A percentile compares a stretch with the other conserved stretches of the same genome.
Evolutionary conservation across 1,140 invertebrate genomes (phyloP).

Genomic region (Aradophagus sp.): DNA sequence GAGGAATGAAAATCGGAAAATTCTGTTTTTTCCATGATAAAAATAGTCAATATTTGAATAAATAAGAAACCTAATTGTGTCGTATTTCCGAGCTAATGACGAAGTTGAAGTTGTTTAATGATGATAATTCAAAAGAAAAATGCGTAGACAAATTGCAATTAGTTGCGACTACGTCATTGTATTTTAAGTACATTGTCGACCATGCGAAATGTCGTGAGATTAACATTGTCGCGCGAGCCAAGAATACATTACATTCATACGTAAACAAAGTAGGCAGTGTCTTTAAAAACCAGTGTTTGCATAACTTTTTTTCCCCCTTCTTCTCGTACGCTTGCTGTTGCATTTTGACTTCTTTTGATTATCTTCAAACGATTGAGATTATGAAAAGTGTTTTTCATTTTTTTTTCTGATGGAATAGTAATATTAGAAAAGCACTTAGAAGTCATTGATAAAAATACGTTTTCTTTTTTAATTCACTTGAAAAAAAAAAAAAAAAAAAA

Average conservation of each 20-base stretch:
- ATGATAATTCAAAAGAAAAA: slow-evolving; percentile 27
- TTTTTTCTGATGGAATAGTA: too few relatives aligned
- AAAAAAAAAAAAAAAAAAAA: too few relatives aligned
- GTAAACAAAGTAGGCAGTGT: slow-evolving; percentile 52
- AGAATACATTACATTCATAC: slow-evolving; percentile 52
- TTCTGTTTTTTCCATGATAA: too few relatives aligned
- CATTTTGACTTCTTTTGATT: slow-evolving; percentile 40
- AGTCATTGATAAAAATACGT: too few relatives aligned
- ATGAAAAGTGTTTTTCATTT: too few relatives aligned
- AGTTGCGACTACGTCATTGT: slow-evolving; percentile 47
- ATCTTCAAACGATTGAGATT: slow-evolving; percentile 26
- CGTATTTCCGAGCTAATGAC: slow-evolving; percentile 34
- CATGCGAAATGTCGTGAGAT: slow-evolving; percentile 52
- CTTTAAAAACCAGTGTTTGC: slow-evolving; percentile 41
- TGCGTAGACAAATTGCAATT: slow-evolving; percentile 43
- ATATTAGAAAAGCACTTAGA: too few relatives aligned
- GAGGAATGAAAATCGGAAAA: too few relatives aligned
- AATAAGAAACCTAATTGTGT: slow-evolving; percentile 2
- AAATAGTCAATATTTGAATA: too few relatives aligned
- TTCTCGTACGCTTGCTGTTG: slow-evolving; percentile 6
- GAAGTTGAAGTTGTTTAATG: slow-evolving; percentile 29
- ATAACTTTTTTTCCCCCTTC: slow-evolving; percentile 33
- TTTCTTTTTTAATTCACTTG: too few relatives aligned
- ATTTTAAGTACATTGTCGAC: slow-evolving; percentile 39
- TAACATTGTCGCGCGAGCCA: slow-evolving; percentile 25